These are phyloP conservation scores for Crotophaga sulcirostris DNA, from an alignment of 2,113 vertebrate species.

Conservation along the genomic window DNA sequence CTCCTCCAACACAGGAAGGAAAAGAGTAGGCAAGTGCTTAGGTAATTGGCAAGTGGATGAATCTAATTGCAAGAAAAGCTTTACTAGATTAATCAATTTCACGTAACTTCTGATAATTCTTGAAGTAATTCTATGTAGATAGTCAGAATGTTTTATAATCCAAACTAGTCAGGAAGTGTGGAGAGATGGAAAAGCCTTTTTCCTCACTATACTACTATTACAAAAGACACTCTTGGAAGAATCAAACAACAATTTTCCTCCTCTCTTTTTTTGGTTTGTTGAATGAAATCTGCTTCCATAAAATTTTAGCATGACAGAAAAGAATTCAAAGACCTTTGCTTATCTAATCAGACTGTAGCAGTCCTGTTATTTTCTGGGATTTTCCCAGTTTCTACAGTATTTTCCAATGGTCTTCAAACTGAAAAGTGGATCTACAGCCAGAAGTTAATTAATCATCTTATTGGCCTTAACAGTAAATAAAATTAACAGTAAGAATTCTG, in stretches of 20 bases:
- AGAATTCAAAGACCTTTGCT: background rate
- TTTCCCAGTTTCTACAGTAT: background rate
- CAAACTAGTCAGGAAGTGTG: constrained; percentile 26
- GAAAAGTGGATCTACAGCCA: background rate
- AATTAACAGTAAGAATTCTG: background rate
- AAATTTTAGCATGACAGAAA: background rate
- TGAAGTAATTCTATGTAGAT: constrained; percentile 45
- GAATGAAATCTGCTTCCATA: background rate
- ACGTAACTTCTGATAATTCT: constrained; percentile 54
- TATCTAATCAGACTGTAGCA: background rate
- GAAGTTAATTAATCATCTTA: background rate
- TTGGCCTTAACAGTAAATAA: background rate
- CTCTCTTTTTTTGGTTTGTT: background rate
- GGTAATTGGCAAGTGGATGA: constrained; percentile 34
- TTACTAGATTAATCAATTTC: constrained; percentile 67
- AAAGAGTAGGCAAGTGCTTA: background rate
- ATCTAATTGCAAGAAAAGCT: constrained; percentile 60
- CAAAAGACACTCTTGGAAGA: background rate
- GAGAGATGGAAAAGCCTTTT: constrained; percentile 13
- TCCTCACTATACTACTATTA: background rate
- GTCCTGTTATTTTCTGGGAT: background rate
- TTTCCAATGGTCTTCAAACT: background rate
- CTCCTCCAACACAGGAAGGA: background rate
- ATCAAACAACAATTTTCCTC: background rate
- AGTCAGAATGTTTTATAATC: constrained; percentile 66